A percentile compares a stretch with the other conserved stretches of the same genome.
Evolutionary conservation across 1,140 invertebrate genomes (phyloP).

Genomic region (Microplitis mediator): DNA sequence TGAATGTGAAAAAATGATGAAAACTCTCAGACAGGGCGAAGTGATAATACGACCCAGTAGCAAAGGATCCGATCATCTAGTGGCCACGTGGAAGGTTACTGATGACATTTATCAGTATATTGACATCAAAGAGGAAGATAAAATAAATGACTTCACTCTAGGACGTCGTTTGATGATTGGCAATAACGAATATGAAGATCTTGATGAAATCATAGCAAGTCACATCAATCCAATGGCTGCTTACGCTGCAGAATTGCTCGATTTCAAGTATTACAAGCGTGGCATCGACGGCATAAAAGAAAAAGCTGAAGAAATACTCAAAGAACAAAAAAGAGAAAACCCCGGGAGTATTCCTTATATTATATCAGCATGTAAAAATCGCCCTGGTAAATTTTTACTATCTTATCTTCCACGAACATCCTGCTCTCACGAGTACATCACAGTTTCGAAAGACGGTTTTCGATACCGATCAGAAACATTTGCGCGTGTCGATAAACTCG

Average conservation of each 20-base stretch:
- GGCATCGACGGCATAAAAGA: constrained; percentile 76
- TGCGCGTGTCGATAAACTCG: constrained; percentile 78
- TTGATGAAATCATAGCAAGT: constrained; percentile 98
- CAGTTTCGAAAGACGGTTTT: constrained; percentile 91
- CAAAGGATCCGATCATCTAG: constrained; percentile 94
- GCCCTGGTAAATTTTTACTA: constrained; percentile 93
- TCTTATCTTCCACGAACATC: constrained; percentile 89
- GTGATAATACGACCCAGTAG: constrained; percentile 95
- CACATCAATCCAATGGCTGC: constrained; percentile 96
- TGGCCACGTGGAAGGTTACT: constrained; percentile 97
- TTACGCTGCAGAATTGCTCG: constrained; percentile 86
- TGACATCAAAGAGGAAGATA: constrained; percentile 93
- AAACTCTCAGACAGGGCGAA: constrained; percentile 93
- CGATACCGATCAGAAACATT: constrained; percentile 89
- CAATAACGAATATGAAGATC: constrained; percentile 93
- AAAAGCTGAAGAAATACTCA: constrained; percentile 85
- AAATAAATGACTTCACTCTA: constrained; percentile 95
- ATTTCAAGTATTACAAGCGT: constrained; percentile 89
- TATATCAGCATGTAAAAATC: constrained; percentile 83
- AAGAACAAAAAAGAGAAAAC: constrained; percentile 85
- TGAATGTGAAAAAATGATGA: constrained; percentile 90
- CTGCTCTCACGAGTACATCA: constrained; percentile 89
- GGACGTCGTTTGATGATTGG: constrained; percentile 86
- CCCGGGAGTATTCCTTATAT: constrained; percentile 90
- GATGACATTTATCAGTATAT: constrained; percentile 96